A percentile compares a stretch with the other conserved stretches of the same genome.
Evolutionary conservation across 2,888 invertebrate genomes (phyloP).

Genomic region (Zhuqinia jingwanae): DNA sequence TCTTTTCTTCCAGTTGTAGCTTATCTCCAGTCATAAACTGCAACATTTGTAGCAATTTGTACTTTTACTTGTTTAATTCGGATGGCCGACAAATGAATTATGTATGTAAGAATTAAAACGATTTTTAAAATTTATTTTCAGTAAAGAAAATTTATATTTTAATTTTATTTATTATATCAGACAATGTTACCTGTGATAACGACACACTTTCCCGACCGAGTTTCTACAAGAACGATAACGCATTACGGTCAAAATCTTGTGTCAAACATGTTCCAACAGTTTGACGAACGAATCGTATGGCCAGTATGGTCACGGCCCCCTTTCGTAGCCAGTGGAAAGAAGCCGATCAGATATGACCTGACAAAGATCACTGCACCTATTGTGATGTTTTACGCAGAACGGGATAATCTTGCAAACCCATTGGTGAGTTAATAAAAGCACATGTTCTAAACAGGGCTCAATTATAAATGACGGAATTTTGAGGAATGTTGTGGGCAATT

Average conservation of each 20-base stretch:
- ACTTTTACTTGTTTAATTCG: constrained; percentile 56
- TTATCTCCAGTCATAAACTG: constrained; percentile 35
- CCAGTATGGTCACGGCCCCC: neutral
- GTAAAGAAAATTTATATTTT: neutral
- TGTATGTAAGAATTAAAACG: constrained; percentile 2
- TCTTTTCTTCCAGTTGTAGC: constrained; percentile 37
- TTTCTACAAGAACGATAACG: constrained; percentile 38
- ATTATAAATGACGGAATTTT: neutral
- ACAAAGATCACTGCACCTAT: constrained; percentile 46
- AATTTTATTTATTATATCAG: constrained; percentile 19
- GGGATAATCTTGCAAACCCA: constrained; percentile 55
- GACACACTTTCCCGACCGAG: constrained; percentile 53
- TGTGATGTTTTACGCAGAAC: constrained; percentile 38
- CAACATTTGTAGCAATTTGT: constrained; percentile 50
- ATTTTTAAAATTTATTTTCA: neutral
- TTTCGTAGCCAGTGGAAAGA: constrained; percentile 1
- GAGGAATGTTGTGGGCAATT: neutral
- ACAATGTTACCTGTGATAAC: constrained; percentile 55
- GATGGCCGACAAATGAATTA: constrained; percentile 54
- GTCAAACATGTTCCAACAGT: constrained; percentile 35
- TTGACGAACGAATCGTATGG: constrained; percentile 37
- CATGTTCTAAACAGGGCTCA: neutral
- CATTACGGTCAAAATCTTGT: constrained; percentile 54
- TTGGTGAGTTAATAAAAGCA: neutral
- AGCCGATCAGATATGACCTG: constrained; percentile 33